These are phyloP conservation scores for Acanthornis magna DNA, from an alignment of 2,797 vertebrate genomes.

Conservation along the genomic window DNA sequence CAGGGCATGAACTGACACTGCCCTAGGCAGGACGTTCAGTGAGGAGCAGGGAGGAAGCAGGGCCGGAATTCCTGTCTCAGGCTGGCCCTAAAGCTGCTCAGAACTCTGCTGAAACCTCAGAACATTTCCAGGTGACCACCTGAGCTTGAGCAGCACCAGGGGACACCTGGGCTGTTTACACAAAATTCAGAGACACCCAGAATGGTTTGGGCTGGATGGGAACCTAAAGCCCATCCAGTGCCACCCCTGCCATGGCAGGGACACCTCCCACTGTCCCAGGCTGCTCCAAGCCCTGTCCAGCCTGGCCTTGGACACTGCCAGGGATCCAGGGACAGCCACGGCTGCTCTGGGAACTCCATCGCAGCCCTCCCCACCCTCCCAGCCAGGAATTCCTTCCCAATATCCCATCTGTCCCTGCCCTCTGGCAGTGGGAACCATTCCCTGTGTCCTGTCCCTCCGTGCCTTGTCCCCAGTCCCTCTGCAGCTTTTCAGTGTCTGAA, in stretches of 20 bases:
- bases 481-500: not conserved
- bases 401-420: fast-evolving
- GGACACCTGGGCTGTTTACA: fast-evolving
- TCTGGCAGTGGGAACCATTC: not conserved
- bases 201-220: not conserved
- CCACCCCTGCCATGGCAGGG: not conserved
- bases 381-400: not conserved
- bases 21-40: fast-evolving
- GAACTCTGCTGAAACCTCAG: not conserved
- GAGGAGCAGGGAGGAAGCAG: not conserved
- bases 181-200: not conserved
- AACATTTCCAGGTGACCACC: not conserved
- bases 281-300: not conserved
- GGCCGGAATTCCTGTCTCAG: fast-evolving
- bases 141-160: not conserved
- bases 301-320: not conserved
- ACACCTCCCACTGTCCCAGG: not conserved
- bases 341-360: not conserved
- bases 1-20: not conserved
- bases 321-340: not conserved
- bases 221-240: not conserved
- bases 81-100: not conserved
- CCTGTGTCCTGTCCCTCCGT: not conserved
- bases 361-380: not conserved
- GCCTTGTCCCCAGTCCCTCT: not conserved